These are phyloP conservation scores for Stenodera caucasica DNA, from an alignment of 2,888 invertebrate species.

Conservation along the genomic window DNA sequence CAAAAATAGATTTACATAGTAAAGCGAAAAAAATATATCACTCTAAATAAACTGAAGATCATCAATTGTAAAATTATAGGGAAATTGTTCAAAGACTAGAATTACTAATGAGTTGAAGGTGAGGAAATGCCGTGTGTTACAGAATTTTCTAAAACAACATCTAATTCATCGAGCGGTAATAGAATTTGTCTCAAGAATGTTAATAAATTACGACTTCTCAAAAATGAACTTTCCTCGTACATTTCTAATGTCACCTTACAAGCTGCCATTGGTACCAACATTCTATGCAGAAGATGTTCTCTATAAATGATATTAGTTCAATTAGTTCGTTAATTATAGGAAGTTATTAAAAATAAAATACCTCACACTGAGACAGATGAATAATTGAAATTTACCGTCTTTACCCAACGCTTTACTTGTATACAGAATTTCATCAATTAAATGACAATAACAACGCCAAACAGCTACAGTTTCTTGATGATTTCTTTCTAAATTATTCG, in stretches of 20 bases:
- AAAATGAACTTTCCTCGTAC: slow-evolving; percentile 96
- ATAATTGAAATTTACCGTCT: slow-evolving; percentile 97
- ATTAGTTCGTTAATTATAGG: background rate
- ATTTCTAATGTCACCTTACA: slow-evolving; percentile 88
- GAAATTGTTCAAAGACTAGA: slow-evolving; percentile 20
- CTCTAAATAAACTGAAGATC: slow-evolving; percentile 17
- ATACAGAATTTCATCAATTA: slow-evolving; percentile 85
- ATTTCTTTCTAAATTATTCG: slow-evolving; percentile 51
- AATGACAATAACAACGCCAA: slow-evolving; percentile 85
- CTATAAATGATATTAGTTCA: slow-evolving; percentile 57
- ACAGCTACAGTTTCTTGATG: slow-evolving; percentile 64
- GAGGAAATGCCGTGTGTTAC: slow-evolving; percentile 70
- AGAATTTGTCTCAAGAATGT: slow-evolving; percentile 90
- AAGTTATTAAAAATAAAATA: slow-evolving; percentile 51
- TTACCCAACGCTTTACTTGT: slow-evolving; percentile 89
- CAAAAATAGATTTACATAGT: slow-evolving; percentile 22
- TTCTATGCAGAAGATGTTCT: slow-evolving; percentile 86
- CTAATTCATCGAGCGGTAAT: slow-evolving; percentile 86
- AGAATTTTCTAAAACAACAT: slow-evolving; percentile 84
- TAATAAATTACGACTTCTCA: slow-evolving; percentile 81
- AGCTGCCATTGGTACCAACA: slow-evolving; percentile 88
- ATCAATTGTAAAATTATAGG: background rate
- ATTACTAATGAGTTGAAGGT: slow-evolving; percentile 38
- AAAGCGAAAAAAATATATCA: slow-evolving; percentile 14
- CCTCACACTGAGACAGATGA: slow-evolving; percentile 92